phyloP scores from a whole-genome alignment of 2,888 invertebrate genomes.

The Acleris cristana region DNA sequence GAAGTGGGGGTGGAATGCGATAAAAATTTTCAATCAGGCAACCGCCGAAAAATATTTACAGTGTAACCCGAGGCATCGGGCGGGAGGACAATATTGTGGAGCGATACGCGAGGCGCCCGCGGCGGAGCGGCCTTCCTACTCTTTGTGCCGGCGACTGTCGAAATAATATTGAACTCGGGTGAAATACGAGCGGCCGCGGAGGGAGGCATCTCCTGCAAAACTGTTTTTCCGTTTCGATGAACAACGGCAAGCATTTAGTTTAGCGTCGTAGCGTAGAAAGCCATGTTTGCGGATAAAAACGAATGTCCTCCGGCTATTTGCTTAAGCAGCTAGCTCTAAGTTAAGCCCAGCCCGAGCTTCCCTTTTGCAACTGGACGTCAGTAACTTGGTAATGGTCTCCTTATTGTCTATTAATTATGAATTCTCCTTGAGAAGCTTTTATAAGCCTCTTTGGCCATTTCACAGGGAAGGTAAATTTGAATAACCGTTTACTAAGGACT shows the following conservation, averaged over 20 bases:
- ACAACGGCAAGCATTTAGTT: constrained; percentile 74
- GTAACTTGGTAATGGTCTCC: constrained; percentile 1
- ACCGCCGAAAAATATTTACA: constrained; percentile 81
- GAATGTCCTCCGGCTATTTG: constrained; percentile 31
- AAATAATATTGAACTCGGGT: constrained; percentile 82
- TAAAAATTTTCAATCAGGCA: constrained; percentile 81
- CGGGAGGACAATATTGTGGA: constrained; percentile 79
- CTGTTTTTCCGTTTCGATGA: constrained; percentile 77
- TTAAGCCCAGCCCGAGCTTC: constrained; percentile 6
- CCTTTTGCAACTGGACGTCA: not conserved
- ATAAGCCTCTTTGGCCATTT: constrained; percentile 16
- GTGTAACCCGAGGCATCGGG: constrained; percentile 76
- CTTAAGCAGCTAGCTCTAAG: constrained; percentile 18
- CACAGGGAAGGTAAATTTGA: constrained; percentile 16
- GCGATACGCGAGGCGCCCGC: constrained; percentile 72
- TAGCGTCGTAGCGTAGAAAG: constrained; percentile 60
- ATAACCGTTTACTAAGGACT: constrained; percentile 5
- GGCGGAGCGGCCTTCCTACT: constrained; percentile 74
- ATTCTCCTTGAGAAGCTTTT: constrained; percentile 9
- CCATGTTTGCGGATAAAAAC: constrained; percentile 49
- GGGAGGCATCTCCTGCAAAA: constrained; percentile 73
- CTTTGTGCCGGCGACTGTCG: constrained; percentile 76
- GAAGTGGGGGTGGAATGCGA: constrained; percentile 73
- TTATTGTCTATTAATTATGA: constrained; percentile 12
- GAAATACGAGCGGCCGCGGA: constrained; percentile 77